Percentiles rank a stretch among this genome's conserved stretches.
phyloP scores from a whole-genome alignment of 2,888 invertebrate genomes.

The Rhopalosiphum nymphaeae region DNA sequence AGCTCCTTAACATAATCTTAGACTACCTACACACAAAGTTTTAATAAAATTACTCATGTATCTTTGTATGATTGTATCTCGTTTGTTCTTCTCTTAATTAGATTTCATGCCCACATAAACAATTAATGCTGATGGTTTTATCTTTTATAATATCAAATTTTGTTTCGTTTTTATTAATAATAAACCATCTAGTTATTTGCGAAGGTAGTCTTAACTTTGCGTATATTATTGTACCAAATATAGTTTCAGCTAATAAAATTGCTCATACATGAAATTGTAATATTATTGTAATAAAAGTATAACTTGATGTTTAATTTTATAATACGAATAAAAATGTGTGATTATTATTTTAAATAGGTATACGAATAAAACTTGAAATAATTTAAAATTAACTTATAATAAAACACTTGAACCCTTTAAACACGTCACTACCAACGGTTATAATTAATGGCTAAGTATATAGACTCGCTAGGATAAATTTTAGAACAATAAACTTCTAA shows the following conservation, averaged over 20 bases:
- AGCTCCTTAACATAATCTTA: slow-evolving; percentile 17
- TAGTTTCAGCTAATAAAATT: neutral
- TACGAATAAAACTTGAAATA: neutral
- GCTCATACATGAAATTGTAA: neutral
- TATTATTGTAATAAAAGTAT: neutral
- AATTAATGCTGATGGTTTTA: neutral
- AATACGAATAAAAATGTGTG: neutral
- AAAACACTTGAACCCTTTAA: slow-evolving; percentile 4
- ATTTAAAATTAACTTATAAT: neutral
- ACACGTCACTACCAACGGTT: slow-evolving; percentile 9
- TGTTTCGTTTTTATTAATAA: neutral
- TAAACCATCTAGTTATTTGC: neutral
- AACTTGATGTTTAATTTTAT: neutral
- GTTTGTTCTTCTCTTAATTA: neutral
- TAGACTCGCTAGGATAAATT: neutral
- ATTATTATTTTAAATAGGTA: neutral
- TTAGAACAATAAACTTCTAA: slow-evolving; percentile 26
- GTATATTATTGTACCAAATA: neutral
- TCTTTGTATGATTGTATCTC: neutral
- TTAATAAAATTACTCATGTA: neutral
- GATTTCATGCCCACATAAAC: neutral
- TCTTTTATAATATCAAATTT: neutral
- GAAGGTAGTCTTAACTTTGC: neutral
- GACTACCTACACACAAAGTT: neutral
- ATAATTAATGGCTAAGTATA: slow-evolving; percentile 16